Percentiles rank a stretch among this genome's conserved stretches.
Conservation (phyloP, 1,140 invertebrate genomes). For the Drosophila navojoa region DNA sequence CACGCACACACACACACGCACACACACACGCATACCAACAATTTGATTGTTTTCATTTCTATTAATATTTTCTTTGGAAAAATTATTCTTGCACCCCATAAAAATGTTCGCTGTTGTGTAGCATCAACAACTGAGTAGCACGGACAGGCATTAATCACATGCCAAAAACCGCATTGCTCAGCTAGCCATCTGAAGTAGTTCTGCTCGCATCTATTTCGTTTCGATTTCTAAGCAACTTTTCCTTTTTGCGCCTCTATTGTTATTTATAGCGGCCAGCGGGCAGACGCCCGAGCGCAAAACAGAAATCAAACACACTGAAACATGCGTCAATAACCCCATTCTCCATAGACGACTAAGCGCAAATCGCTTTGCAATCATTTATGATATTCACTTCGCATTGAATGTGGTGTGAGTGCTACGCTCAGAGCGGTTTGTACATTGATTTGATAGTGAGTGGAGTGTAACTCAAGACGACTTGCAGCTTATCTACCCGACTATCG, state of each 20-base stretch:
- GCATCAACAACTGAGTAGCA: conserved; percentile 36
- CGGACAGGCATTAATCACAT: conserved; percentile 75
- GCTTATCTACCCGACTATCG: conserved; percentile 52
- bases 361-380: conserved; percentile 52
- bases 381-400: conserved; percentile 57
- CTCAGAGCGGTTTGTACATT: background rate
- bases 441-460: conserved; percentile 32
- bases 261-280: conserved; percentile 54
- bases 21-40: conserved; percentile 39
- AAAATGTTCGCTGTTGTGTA: conserved; percentile 45
- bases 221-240: conserved; percentile 38
- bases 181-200: conserved; percentile 58
- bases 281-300: conserved; percentile 59
- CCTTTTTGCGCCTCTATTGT: conserved; percentile 46
- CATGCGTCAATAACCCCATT: conserved; percentile 79
- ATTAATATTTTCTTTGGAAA: conserved; percentile 78
- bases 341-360: conserved; percentile 38
- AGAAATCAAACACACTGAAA: conserved; percentile 46
- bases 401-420: conserved; percentile 24
- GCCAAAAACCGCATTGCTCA: conserved; percentile 36
- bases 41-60: conserved; percentile 74
- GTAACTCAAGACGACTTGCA: conserved; percentile 36
- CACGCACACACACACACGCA: conserved; percentile 56
- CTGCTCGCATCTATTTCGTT: conserved; percentile 40
- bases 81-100: conserved; percentile 74